Evolutionary conservation across 35 echinoderm and acorn worm genomes (phyloP).

Genomic region (Apostichopus parvimensis): DNA sequence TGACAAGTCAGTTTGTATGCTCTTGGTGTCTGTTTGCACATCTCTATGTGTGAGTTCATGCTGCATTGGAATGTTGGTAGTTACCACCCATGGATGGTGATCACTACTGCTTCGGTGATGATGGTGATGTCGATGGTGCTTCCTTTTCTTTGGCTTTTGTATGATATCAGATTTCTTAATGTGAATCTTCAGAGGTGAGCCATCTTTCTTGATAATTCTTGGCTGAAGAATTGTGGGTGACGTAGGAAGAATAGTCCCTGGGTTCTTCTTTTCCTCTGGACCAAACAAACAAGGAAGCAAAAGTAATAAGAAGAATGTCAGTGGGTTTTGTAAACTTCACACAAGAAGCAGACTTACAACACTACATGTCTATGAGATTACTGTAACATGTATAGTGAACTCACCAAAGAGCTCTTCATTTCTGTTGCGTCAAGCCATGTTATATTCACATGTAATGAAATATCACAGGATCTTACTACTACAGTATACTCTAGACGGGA

Average conservation of each 20-base stretch:
- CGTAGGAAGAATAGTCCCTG: constrained; percentile 18
- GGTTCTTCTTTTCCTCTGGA: constrained; percentile 47
- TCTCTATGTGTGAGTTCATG: constrained; percentile 29
- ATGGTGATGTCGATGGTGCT: constrained; percentile 84
- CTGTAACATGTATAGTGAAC: no score
- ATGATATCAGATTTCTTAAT: constrained; percentile 84
- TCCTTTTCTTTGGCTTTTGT: constrained; percentile 84
- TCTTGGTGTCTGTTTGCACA: constrained; percentile 38
- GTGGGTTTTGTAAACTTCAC: no score
- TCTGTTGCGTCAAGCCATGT: no score
- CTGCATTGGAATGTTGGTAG: not conserved
- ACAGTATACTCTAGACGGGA: no score
- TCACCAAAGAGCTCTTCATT: no score
- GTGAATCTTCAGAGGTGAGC: constrained; percentile 78
- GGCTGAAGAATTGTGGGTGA: constrained; percentile 49
- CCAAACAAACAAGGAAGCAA: not conserved
- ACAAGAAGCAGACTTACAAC: no score
- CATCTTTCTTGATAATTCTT: constrained; percentile 96
- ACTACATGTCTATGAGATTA: no score
- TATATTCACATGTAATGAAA: no score
- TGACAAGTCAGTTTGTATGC: constrained; percentile 25
- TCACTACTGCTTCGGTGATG: constrained; percentile 55
- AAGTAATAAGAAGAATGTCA: no score
- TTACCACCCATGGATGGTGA: constrained; percentile 45
- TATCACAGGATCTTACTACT: no score